These are phyloP conservation scores for Yoshiicerus persimilis DNA, from an alignment of 1,140 invertebrate species.

Conservation along the genomic window DNA sequence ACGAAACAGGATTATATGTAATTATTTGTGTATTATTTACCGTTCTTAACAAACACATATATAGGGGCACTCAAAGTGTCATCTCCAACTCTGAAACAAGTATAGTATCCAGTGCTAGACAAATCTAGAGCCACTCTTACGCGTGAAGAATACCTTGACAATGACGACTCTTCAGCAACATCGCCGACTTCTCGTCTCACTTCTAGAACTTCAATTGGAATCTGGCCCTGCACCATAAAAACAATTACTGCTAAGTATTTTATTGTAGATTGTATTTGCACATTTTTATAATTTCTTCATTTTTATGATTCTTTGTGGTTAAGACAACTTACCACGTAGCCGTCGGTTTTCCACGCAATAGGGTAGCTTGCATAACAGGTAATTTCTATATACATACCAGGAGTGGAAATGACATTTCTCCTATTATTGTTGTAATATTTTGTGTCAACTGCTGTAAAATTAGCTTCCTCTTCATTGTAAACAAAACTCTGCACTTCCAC, in stretches of 20 bases:
- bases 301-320: neutral
- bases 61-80: neutral
- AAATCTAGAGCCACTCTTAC: neutral
- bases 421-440: neutral
- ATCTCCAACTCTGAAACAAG: neutral
- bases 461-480: neutral
- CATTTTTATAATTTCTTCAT: neutral
- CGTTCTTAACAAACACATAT: constrained; percentile 10
- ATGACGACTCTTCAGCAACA: neutral
- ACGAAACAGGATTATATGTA: neutral
- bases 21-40: neutral
- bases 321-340: neutral
- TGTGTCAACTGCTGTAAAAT: neutral
- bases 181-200: neutral
- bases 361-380: neutral
- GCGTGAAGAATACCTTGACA: neutral
- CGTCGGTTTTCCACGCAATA: neutral
- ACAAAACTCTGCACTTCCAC: neutral
- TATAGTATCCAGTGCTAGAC: neutral
- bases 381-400: neutral
- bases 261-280: neutral
- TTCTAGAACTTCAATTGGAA: neutral
- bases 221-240: neutral
- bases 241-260: too few relatives aligned
- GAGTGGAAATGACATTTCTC: neutral